A percentile compares a stretch with the other conserved stretches of the same genome.
Conservation (phyloP, 2,797 vertebrate genomes). For the Phrynocephalus guinanensis region DNA sequence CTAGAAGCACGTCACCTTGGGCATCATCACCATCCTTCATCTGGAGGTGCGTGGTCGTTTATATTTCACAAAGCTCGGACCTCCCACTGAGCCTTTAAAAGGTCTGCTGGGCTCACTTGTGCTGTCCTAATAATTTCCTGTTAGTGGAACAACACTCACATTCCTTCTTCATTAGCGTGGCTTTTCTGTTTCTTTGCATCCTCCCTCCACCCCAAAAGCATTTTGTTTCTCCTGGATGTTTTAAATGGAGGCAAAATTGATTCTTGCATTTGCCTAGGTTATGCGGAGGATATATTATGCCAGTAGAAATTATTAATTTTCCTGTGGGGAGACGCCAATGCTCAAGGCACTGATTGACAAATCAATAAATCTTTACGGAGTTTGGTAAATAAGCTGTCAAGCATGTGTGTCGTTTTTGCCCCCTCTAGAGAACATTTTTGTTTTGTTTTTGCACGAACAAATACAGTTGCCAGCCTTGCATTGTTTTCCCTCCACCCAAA, state of each 20-base stretch:
- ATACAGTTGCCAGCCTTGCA: constrained; percentile 66
- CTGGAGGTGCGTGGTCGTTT: constrained; percentile 68
- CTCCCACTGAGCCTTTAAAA: constrained; percentile 72
- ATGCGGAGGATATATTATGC: constrained; percentile 80
- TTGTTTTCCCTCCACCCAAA: constrained; percentile 67
- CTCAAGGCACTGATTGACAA: constrained; percentile 93
- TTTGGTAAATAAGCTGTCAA: constrained; percentile 96
- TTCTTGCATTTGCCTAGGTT: constrained; percentile 74
- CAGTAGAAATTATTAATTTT: constrained; percentile 87
- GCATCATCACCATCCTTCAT: constrained; percentile 64
- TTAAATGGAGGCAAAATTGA: constrained; percentile 74
- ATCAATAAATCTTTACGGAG: constrained; percentile 97
- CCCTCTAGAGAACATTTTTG: not conserved
- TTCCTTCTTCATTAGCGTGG: constrained; percentile 72
- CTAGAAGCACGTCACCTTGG: not conserved
- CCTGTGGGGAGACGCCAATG: constrained; percentile 83
- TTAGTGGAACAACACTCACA: constrained; percentile 61
- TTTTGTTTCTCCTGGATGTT: constrained; percentile 66
- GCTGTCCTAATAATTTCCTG: constrained; percentile 80
- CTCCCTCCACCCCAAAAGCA: constrained; percentile 37
- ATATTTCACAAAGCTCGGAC: constrained; percentile 66
- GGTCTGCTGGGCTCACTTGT: constrained; percentile 73
- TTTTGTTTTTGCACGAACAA: constrained; percentile 78
- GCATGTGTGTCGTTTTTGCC: constrained; percentile 79
- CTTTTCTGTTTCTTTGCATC: constrained; percentile 65